A percentile compares a stretch with the other conserved stretches of the same genome.
phyloP scores from a whole-genome alignment of 2,113 vertebrate genomes.

The Amblyornis subalaris region DNA sequence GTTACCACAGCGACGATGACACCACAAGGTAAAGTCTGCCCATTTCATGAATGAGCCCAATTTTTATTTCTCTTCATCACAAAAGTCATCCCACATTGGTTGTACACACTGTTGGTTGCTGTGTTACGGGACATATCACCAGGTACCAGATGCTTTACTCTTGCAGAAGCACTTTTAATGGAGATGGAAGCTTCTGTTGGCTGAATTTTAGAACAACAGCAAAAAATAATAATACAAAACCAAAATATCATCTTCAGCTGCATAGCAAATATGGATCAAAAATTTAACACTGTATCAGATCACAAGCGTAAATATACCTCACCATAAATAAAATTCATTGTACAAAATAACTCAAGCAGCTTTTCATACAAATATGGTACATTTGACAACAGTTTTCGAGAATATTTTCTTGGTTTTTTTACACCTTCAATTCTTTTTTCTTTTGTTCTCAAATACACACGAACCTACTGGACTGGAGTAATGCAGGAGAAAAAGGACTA shows the following conservation, averaged over 20 bases:
- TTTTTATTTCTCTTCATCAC: conserved; percentile 63
- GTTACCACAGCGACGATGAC: background rate
- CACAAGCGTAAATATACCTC: conserved; percentile 76
- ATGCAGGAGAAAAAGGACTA: conserved; percentile 21
- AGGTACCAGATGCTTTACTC: conserved; percentile 57
- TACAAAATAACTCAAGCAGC: conserved; percentile 77
- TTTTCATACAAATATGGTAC: conserved; percentile 82
- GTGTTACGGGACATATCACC: conserved; percentile 55
- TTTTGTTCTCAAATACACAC: conserved; percentile 60
- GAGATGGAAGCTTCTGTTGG: conserved; percentile 69
- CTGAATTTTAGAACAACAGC: conserved; percentile 60
- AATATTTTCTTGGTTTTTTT: conserved; percentile 55
- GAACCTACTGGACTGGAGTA: conserved; percentile 41
- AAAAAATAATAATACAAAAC: conserved; percentile 70
- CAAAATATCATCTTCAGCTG: conserved; percentile 75
- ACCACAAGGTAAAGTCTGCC: conserved; percentile 2
- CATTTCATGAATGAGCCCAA: conserved; percentile 39
- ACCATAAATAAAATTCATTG: conserved; percentile 81
- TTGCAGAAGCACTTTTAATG: conserved; percentile 77
- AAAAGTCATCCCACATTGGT: conserved; percentile 62
- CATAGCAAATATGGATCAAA: conserved; percentile 75
- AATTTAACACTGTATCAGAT: conserved; percentile 75
- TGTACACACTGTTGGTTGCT: conserved; percentile 51
- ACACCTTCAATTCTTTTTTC: conserved; percentile 53
- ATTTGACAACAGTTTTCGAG: conserved; percentile 66